Evolutionary conservation across 1,140 invertebrate species (phyloP).

Genomic region (Maniola jurtina): DNA sequence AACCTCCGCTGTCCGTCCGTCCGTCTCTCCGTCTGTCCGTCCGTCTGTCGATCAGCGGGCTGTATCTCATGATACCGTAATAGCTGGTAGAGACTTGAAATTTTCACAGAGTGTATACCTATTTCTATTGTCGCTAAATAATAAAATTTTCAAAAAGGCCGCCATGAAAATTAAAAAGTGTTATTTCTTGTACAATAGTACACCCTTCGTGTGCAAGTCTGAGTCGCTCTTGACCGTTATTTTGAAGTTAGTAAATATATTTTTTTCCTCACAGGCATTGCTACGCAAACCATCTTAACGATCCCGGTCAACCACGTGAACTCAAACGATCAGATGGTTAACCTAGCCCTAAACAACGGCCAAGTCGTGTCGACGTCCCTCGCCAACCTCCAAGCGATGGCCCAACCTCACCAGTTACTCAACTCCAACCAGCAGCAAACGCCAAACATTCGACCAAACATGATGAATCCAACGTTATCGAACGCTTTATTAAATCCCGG

Average conservation of each 20-base stretch:
- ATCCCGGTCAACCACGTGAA: constrained; percentile 93
- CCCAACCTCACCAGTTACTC: constrained; percentile 82
- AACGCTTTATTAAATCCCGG: constrained; percentile 81
- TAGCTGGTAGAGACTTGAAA: no score
- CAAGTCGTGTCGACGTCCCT: constrained; percentile 92
- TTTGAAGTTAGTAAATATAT: constrained; percentile 5
- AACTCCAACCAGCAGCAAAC: constrained; percentile 68
- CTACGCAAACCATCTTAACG: constrained; percentile 95
- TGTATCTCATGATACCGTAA: no score
- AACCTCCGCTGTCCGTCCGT: no score
- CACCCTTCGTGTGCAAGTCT: no score
- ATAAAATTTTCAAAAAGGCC: no score
- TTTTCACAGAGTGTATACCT: no score
- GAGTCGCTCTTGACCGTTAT: not conserved
- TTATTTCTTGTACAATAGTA: no score
- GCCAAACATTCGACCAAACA: constrained; percentile 79
- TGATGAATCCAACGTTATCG: constrained; percentile 75
- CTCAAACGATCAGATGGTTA: constrained; percentile 90
- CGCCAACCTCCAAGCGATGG: constrained; percentile 88
- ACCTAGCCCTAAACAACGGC: constrained; percentile 87
- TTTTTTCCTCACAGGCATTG: constrained; percentile 84
- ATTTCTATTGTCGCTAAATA: no score
- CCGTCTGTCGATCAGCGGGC: no score
- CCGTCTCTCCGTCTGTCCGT: no score
- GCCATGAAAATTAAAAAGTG: no score